A percentile compares a stretch with the other conserved stretches of the same genome.
phyloP scores from a whole-genome alignment of 2,113 vertebrate species.

The Caloenas nicobarica region DNA sequence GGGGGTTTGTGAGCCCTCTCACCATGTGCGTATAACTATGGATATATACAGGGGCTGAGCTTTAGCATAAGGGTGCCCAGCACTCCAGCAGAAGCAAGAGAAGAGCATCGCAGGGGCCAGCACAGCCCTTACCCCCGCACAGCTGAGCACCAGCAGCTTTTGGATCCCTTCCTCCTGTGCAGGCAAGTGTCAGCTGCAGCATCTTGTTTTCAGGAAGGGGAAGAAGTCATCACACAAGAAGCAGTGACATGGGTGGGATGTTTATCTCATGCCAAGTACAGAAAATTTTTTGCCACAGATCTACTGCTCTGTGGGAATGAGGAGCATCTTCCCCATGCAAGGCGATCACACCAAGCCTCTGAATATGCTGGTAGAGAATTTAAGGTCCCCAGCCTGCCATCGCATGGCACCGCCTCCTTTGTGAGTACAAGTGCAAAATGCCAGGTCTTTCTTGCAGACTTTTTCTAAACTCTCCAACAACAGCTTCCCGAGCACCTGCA shows the following conservation, averaged over 20 bases:
- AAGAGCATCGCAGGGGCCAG: not conserved
- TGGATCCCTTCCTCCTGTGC: not conserved
- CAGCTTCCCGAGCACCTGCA: not conserved
- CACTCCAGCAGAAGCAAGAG: not conserved
- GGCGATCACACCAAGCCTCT: not conserved
- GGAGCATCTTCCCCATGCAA: not conserved
- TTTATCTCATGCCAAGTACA: not conserved
- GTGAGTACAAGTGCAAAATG: not conserved
- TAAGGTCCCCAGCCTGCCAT: accelerated
- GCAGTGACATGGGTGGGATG: not conserved
- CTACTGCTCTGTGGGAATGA: not conserved
- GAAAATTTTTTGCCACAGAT: not conserved
- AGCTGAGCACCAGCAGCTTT: not conserved
- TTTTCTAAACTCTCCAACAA: not conserved
- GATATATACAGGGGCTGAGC: not conserved
- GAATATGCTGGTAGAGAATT: not conserved
- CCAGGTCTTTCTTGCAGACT: not conserved
- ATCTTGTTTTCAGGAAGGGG: not conserved
- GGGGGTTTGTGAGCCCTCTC: not conserved
- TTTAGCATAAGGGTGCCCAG: not conserved
- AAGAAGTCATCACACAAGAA: not conserved
- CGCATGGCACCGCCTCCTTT: not conserved
- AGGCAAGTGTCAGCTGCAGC: not conserved
- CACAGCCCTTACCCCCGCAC: not conserved
- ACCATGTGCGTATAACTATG: not conserved